These are phyloP conservation scores for Anas acuta DNA, from an alignment of 2,797 vertebrate species.

Conservation along the genomic window DNA sequence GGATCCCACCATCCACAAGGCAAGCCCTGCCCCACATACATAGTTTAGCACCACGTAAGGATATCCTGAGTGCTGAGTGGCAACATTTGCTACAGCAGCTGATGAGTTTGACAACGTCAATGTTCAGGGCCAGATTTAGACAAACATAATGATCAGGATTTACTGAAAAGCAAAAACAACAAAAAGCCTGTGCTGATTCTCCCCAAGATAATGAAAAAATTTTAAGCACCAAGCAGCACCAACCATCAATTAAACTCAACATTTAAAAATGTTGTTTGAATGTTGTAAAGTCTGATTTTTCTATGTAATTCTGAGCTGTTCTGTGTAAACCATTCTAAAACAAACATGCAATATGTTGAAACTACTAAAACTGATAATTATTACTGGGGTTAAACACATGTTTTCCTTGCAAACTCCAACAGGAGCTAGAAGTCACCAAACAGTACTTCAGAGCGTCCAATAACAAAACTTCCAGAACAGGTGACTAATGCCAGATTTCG, in stretches of 20 bases:
- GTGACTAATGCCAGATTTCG: not conserved
- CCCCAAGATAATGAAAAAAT: not conserved
- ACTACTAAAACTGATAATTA: not conserved
- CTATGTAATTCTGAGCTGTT: not conserved
- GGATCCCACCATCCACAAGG: not conserved
- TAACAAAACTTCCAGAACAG: not conserved
- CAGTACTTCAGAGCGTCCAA: not conserved
- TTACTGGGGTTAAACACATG: not conserved
- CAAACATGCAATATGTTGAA: not conserved
- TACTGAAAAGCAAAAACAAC: not conserved
- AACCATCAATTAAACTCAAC: not conserved
- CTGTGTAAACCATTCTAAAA: not conserved
- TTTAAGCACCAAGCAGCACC: not conserved
- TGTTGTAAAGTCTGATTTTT: not conserved
- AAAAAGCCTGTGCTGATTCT: rapidly evolving
- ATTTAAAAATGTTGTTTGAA: not conserved
- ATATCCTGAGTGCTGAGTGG: not conserved
- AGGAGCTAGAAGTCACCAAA: not conserved
- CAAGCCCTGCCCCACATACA: not conserved
- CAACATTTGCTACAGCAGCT: not conserved
- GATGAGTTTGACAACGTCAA: not conserved
- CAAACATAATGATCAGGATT: not conserved
- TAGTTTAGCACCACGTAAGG: not conserved
- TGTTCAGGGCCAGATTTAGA: not conserved
- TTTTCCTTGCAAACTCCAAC: not conserved